Conservation (phyloP, 2,113 vertebrate genomes). For the Emydura subglobosa region DNA sequence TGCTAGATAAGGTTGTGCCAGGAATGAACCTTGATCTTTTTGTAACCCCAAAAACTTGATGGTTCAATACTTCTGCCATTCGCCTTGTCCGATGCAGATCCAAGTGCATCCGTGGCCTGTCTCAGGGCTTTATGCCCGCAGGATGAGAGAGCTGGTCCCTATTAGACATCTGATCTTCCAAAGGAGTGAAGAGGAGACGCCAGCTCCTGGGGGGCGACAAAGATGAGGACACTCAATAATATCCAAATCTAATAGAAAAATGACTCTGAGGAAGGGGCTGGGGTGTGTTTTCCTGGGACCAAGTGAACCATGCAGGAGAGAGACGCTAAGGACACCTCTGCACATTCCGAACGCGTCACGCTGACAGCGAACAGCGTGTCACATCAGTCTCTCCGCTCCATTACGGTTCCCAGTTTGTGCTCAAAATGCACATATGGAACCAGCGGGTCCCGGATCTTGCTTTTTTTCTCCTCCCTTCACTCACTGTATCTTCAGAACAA, state of each 20-base stretch:
- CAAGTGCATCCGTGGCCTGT: neutral
- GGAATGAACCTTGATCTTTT: neutral
- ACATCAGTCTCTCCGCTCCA: neutral
- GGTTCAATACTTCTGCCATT: neutral
- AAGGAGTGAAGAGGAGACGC: neutral
- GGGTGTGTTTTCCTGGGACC: slow-evolving; percentile 2
- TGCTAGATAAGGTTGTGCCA: neutral
- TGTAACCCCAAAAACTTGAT: neutral
- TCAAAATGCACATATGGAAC: neutral
- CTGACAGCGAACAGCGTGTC: neutral
- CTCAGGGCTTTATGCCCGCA: neutral
- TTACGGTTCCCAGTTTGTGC: neutral
- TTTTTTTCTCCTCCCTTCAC: neutral
- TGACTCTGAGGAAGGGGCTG: slow-evolving; percentile 19
- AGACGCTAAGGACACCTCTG: neutral
- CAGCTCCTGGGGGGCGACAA: neutral
- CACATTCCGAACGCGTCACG: neutral
- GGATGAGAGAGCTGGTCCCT: neutral
- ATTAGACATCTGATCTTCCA: neutral
- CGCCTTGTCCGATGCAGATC: fast-evolving
- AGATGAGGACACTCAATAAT: neutral
- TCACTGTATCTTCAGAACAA: neutral
- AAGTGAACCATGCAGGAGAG: slow-evolving; percentile 31
- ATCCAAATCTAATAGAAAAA: neutral
- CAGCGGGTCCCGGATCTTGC: neutral